These are phyloP conservation scores for Myodes glareolus DNA, from an alignment of 2,113 vertebrate species.

Conservation along the genomic window DNA sequence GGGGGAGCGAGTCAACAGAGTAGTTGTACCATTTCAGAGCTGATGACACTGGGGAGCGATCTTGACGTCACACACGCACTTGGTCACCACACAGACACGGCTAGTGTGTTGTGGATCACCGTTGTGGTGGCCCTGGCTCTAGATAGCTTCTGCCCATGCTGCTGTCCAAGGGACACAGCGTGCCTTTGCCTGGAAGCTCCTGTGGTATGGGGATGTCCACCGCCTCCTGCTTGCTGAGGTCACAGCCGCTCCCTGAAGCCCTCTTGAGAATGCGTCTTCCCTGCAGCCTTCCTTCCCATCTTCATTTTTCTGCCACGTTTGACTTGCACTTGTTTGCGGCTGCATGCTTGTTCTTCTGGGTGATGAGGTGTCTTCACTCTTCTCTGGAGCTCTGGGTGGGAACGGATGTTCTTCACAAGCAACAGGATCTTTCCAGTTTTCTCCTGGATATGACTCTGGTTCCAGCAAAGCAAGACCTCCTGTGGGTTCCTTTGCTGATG, in stretches of 20 bases:
- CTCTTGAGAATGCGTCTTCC: not conserved
- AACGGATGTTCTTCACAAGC: not conserved
- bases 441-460: not conserved
- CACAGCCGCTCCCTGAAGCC: not conserved
- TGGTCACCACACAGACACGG: fast-evolving
- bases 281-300: not conserved
- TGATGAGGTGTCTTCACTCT: not conserved
- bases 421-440: not conserved
- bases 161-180: fast-evolving
- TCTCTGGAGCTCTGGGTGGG: not conserved
- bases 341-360: not conserved
- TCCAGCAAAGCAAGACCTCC: not conserved
- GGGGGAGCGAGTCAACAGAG: no score
- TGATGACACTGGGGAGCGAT: not conserved
- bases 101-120: not conserved
- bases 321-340: not conserved
- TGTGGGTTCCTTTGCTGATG: not conserved
- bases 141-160: not conserved
- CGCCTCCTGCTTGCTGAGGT: not conserved
- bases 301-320: not conserved
- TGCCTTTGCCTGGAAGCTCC: not conserved
- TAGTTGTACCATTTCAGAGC: not conserved
- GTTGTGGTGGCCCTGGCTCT: not conserved
- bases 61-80: not conserved
- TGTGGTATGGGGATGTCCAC: fast-evolving